phyloP scores from a whole-genome alignment of 2,888 invertebrate species.

The Eupeodes latifasciatus region DNA sequence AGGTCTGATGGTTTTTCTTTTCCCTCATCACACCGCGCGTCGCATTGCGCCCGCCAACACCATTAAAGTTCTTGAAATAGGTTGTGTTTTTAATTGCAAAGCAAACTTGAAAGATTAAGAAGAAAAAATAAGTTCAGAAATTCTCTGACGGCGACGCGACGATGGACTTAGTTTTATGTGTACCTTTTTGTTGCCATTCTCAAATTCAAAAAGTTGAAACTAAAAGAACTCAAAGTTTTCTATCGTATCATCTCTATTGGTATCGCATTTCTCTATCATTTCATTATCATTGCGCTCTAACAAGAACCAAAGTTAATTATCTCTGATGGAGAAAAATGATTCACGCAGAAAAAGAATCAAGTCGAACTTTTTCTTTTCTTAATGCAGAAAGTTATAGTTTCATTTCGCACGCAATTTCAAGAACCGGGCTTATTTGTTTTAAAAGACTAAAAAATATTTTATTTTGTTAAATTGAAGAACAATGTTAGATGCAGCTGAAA shows the following conservation, averaged over 20 bases:
- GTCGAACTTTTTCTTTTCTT: slow-evolving; percentile 16
- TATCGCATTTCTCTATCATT: slow-evolving; percentile 25
- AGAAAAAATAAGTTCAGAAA: background rate
- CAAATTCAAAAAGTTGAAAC: slow-evolving; percentile 4
- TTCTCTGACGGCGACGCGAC: slow-evolving; percentile 1
- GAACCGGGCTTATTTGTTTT: slow-evolving; percentile 1
- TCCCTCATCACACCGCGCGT: background rate
- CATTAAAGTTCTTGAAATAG: background rate
- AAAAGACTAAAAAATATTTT: slow-evolving; percentile 38
- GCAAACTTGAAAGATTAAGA: slow-evolving; percentile 29
- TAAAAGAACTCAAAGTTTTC: slow-evolving; percentile 21
- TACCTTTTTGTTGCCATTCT: background rate
- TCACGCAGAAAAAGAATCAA: slow-evolving; percentile 24
- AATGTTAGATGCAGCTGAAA: slow-evolving; percentile 22
- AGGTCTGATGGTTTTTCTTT: background rate
- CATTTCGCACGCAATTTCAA: slow-evolving; percentile 38
- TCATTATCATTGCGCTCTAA: slow-evolving; percentile 6
- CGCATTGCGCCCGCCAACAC: background rate
- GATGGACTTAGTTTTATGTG: slow-evolving; percentile 20
- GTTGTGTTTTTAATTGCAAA: slow-evolving; percentile 19
- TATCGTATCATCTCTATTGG: slow-evolving; percentile 23
- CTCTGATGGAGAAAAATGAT: slow-evolving; percentile 70
- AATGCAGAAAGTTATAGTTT: slow-evolving; percentile 58
- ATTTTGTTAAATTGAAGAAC: slow-evolving; percentile 28
- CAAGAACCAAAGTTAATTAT: slow-evolving; percentile 69